Conservation (phyloP, 2,113 vertebrate genomes). For the Pipra filicauda region DNA sequence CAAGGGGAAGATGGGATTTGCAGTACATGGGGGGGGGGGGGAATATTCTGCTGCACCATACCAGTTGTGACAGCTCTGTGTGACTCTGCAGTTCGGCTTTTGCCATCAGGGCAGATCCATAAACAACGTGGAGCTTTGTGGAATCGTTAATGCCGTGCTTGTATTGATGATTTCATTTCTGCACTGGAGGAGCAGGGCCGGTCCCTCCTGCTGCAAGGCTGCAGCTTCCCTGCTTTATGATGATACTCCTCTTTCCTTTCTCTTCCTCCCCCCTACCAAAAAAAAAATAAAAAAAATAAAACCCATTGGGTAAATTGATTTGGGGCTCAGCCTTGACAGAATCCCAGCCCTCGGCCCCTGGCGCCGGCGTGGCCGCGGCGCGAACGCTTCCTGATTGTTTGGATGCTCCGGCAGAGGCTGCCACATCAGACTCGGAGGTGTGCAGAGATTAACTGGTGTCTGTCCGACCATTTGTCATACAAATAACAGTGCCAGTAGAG, state of each 20-base stretch:
- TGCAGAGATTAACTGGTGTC: constrained; percentile 69
- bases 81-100: background rate
- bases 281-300: background rate
- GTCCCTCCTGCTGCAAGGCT: background rate
- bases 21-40: too few species aligned
- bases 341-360: constrained; percentile 30
- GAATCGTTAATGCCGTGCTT: background rate
- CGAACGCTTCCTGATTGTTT: constrained; percentile 44
- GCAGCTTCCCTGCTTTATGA: background rate
- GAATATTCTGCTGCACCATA: too few species aligned
- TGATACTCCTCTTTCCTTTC: background rate
- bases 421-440: constrained; percentile 19
- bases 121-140: background rate
- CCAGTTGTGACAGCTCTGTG: background rate
- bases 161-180: background rate
- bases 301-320: constrained; percentile 32
- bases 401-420: constrained; percentile 25
- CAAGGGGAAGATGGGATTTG: background rate
- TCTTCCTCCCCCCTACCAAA: background rate
- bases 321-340: constrained; percentile 61
- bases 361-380: background rate
- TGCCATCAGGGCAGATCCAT: background rate
- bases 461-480: constrained; percentile 80
- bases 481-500: constrained; percentile 81
- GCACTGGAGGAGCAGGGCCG: background rate